Evolutionary conservation across 2,113 vertebrate species (phyloP).

Genomic region (Fukomys damarensis): DNA sequence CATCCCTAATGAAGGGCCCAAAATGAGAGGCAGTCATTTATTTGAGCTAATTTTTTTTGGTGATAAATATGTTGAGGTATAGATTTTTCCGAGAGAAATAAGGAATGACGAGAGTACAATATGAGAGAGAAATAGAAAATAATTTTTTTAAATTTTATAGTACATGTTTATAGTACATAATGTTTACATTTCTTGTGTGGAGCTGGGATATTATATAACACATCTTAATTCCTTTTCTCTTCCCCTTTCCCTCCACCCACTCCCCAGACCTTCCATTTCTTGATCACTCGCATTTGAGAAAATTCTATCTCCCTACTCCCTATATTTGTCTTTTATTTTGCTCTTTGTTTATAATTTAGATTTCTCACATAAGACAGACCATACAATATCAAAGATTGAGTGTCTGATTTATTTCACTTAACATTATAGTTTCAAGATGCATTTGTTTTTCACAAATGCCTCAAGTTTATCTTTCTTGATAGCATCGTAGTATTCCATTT

Average conservation of each 20-base stretch:
- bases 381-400: background rate
- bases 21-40: background rate
- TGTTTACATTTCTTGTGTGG: background rate
- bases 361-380: background rate
- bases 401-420: background rate
- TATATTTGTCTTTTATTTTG: background rate
- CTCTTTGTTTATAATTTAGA: background rate
- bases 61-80: background rate
- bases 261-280: background rate
- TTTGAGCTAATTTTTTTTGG: background rate
- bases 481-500: background rate
- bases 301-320: background rate
- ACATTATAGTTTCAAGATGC: background rate
- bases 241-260: background rate
- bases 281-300: background rate
- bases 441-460: background rate
- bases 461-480: background rate
- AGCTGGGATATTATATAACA: background rate
- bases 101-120: background rate
- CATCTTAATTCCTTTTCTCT: background rate
- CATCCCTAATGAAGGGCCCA: background rate
- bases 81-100: slow-evolving; percentile 8
- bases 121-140: background rate
- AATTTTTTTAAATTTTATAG: background rate
- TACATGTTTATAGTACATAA: background rate